Evolutionary conservation across 2,113 vertebrate species (phyloP), one percentile per base, ranked within the genome.

Genomic region (Caracal caracal): DNA sequence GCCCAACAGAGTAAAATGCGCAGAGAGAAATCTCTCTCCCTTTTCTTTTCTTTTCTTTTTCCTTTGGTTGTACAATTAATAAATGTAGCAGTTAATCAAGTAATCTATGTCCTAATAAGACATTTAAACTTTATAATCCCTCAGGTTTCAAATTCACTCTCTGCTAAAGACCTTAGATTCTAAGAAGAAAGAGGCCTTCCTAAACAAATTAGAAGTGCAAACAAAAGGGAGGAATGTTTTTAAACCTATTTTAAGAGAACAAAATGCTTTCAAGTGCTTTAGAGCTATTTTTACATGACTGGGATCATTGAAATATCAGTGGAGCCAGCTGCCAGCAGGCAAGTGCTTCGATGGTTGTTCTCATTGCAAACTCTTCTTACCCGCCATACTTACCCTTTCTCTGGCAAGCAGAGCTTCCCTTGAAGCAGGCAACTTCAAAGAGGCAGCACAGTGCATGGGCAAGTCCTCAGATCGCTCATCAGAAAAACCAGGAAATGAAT

Each of bases 201-300:
- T 95, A 92, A 88, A 65, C 53, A 81, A 90, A 63, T 63, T 51
- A 70, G 10, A 26, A 59, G 33, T 26, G 37, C 96, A 94, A 70
- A 90, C 93, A 92, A 90, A 90, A 35, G 65, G 5, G 43, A 82
- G 66, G 65, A 35, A 81, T 90, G 61, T 71, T 88, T 83, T 87
- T 30, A 80, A 86, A 76, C 65, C 93, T 97, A 94, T 93, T 89
- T 95, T 81, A 90, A 91, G 85, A 90, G 84, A 81, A 94, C 49
- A 85, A 90, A 86, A 93, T 88, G 49, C 82, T 59, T 92, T 90
- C 88, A 70, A 92, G 76, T 47, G 33, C 71, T 94, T 94, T 68
- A 65, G 79, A 35, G 11, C 93, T 97, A 97, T 97, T 96, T 96
- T 95, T 94, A 85, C 70, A 80, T 76, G 90, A 51, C 90, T 40